phyloP scores from a whole-genome alignment of 2,797 vertebrate genomes.

The Lycodopsis pacificus region DNA sequence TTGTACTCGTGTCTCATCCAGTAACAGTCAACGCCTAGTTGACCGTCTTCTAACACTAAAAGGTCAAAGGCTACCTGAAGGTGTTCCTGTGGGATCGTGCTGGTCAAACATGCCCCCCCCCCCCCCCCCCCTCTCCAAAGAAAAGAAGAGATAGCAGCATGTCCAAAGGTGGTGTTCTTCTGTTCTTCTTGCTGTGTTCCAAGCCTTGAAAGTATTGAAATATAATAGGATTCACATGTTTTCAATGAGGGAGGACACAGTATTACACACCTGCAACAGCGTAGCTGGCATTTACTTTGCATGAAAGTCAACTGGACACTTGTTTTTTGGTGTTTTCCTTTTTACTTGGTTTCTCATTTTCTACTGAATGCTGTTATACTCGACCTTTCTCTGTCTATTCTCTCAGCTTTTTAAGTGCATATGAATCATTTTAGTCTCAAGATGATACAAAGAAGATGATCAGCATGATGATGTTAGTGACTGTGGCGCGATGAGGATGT shows the following conservation, averaged over 20 bases:
- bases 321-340: conserved; percentile 67
- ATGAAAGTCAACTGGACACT: conserved; percentile 80
- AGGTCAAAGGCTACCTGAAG: conserved; percentile 53
- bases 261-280: conserved; percentile 74
- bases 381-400: conserved; percentile 80
- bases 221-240: conserved; percentile 73
- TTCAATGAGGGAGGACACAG: conserved; percentile 72
- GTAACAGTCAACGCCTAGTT: conserved; percentile 31
- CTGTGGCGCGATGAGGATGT: conserved; percentile 64
- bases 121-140: conserved; percentile 29
- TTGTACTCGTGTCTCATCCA: conserved; percentile 41
- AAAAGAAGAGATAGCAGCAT: conserved; percentile 41
- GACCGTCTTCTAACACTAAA: conserved; percentile 23
- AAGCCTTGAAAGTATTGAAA: conserved; percentile 66
- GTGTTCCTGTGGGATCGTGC: conserved; percentile 47
- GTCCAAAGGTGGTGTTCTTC: conserved; percentile 76
- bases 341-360: conserved; percentile 77
- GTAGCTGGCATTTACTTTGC: conserved; percentile 81
- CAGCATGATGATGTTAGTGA: conserved; percentile 62
- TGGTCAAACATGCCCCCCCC: conserved; percentile 40
- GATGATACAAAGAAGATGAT: conserved; percentile 72
- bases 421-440: conserved; percentile 83
- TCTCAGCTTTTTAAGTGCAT: conserved; percentile 84
- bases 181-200: conserved; percentile 79
- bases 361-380: conserved; percentile 84